Base-by-base conservation (phyloP, 2,113 vertebrate genomes). In the Aleadryas rufinucha region DNA sequence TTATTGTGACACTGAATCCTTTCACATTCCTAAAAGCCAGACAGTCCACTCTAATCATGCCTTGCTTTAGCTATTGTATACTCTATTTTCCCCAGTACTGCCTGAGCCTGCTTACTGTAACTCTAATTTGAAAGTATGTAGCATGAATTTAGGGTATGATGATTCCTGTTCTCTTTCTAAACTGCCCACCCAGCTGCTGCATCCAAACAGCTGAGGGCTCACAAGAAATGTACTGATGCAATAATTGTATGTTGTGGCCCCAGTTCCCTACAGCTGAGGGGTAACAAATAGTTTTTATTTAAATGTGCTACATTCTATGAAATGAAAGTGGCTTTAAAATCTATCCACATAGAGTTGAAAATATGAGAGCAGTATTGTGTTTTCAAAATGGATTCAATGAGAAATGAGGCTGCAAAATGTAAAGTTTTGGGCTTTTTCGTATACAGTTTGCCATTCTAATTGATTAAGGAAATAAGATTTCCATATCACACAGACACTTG, bases 1-100 rank as follows among this genome's bases (percentile, higher is more conserved):
- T 94, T 92, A 61, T n/a, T 86, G 28, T 72, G 90, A 79, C 86
- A 90, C 66, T 77, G 87, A 91, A 96, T 80, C 56, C 61, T 81
- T 84, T 87, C 35, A 16, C 70, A 30, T 94, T 93, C 78, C 35
- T 72, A 8, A 72, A 76, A 72, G 47, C 47, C 72, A 84, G 94
- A 50, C 42, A 70, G 82, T 65, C 35, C 4, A 42, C 31, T 44
- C 26, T 64, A 23, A 70, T 68, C 61, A 33, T 1, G 30, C 77
- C 66, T 79, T 85, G 24, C 56, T 93, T 80, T 85, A 61, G 50
- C 52, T 65, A 3, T 50, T 57, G 19, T 54, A 6, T 70, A 26
- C 33, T 92, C 86, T 39, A 16, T 76, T 94, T 86, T 84, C 47
- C 28, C 16, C 16, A 35, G 22, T 52, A 33, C 53, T 69, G 53